Percentiles rank a stretch among this genome's conserved stretches.
Conservation (phyloP, 2,888 invertebrate genomes). For the Biston stratarius region DNA sequence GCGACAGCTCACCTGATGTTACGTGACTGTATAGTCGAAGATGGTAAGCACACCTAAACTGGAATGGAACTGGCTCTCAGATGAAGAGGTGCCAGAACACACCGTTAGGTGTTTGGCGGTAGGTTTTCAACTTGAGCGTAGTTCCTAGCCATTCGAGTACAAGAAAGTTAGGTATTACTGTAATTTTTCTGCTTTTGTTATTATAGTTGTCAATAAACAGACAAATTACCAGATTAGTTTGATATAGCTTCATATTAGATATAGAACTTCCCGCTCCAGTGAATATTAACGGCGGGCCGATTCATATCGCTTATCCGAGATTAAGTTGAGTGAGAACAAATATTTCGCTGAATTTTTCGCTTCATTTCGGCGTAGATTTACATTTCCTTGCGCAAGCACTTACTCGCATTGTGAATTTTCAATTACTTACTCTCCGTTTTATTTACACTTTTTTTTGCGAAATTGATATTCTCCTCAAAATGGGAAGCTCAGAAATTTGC, state of each 20-base stretch:
- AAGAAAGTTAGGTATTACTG: background rate
- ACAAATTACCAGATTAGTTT: background rate
- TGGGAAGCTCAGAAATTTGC: slow-evolving; percentile 13
- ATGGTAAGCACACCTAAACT: no score
- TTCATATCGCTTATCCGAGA: slow-evolving; percentile 47
- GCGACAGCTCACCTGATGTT: no score
- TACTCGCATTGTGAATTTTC: slow-evolving; percentile 45
- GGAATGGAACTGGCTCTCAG: no score
- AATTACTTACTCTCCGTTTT: slow-evolving; percentile 44
- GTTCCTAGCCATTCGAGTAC: no score
- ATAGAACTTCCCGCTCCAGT: slow-evolving; percentile 20
- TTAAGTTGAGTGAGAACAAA: slow-evolving; percentile 49
- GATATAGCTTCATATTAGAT: background rate
- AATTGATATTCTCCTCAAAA: slow-evolving; percentile 35
- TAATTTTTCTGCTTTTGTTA: background rate
- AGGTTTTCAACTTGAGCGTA: no score
- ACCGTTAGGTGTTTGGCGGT: no score
- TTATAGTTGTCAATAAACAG: background rate
- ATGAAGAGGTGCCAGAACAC: no score
- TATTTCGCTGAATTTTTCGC: slow-evolving; percentile 45
- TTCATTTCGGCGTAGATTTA: slow-evolving; percentile 43
- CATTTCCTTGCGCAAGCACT: slow-evolving; percentile 45
- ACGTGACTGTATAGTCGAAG: no score
- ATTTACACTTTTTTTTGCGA: slow-evolving; percentile 38
- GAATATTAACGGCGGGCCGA: slow-evolving; percentile 40